Percentiles rank a stretch among this genome's conserved stretches.
Conservation (phyloP, 2,888 invertebrate genomes). For the Emmelina monodactyla region DNA sequence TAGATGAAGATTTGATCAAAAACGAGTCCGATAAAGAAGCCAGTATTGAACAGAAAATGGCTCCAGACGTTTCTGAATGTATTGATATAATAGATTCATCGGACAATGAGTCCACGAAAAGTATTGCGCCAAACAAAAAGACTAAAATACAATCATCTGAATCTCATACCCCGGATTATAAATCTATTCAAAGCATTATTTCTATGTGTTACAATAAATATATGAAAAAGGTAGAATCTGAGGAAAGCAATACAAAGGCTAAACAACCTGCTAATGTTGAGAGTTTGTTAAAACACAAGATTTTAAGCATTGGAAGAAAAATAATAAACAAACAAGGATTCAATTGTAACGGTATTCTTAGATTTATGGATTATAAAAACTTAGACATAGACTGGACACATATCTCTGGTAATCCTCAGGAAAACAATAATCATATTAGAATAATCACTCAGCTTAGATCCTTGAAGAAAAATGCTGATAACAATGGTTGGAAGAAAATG, state of each 20-base stretch:
- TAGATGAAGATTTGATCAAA: slow-evolving; percentile 14
- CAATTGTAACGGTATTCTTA: slow-evolving; percentile 35
- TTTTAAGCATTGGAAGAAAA: slow-evolving; percentile 48
- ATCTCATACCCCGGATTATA: slow-evolving; percentile 14
- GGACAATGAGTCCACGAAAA: slow-evolving; percentile 24
- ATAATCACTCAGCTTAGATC: neutral
- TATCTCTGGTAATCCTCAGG: slow-evolving; percentile 16
- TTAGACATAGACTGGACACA: slow-evolving; percentile 36
- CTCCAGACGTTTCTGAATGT: slow-evolving; percentile 23
- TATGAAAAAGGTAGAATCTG: slow-evolving; percentile 21
- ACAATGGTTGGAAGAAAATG: slow-evolving; percentile 4
- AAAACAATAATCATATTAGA: slow-evolving; percentile 2
- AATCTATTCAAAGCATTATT: slow-evolving; percentile 31
- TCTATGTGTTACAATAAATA: slow-evolving; percentile 29
- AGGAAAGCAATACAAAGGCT: slow-evolving; percentile 13
- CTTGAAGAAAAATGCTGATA: neutral
- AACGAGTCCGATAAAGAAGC: slow-evolving; percentile 6
- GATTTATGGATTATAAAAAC: slow-evolving; percentile 41
- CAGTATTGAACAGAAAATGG: slow-evolving; percentile 2
- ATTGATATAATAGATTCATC: slow-evolving; percentile 40
- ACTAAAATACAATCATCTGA: slow-evolving; percentile 8
- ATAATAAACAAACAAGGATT: slow-evolving; percentile 32
- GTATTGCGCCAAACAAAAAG: slow-evolving; percentile 5
- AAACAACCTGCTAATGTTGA: slow-evolving; percentile 18
- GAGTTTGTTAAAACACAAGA: slow-evolving; percentile 36